These are phyloP conservation scores for Drosophila rufa DNA, from an alignment of 1,140 invertebrate species.

Conservation along the genomic window DNA sequence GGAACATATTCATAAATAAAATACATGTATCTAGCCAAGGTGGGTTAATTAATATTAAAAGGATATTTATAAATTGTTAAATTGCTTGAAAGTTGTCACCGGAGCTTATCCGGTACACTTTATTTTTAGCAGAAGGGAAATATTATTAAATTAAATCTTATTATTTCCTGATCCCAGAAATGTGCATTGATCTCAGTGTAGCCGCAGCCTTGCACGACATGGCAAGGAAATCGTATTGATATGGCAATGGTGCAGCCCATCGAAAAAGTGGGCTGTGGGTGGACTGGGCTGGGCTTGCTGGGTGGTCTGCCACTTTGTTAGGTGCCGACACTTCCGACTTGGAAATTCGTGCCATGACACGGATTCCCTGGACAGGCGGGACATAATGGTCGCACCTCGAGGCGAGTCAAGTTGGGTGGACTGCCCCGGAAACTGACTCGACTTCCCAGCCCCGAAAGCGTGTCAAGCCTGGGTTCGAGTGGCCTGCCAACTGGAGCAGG, in stretches of 20 bases:
- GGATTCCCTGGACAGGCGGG: constrained; percentile 40
- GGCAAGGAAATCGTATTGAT: constrained; percentile 57
- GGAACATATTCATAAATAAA: background rate
- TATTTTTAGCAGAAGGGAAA: no score
- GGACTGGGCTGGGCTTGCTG: background rate
- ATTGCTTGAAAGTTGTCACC: no score
- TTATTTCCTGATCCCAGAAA: background rate
- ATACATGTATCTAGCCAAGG: no score
- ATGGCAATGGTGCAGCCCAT: constrained; percentile 47
- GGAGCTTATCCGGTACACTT: no score
- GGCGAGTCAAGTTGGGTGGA: constrained; percentile 40
- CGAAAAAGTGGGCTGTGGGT: constrained; percentile 17
- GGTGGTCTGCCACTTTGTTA: constrained; percentile 46
- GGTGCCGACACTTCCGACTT: constrained; percentile 57
- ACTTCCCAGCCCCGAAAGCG: constrained; percentile 33
- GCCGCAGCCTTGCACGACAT: constrained; percentile 48
- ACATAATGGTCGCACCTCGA: constrained; percentile 61
- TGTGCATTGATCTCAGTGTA: constrained; percentile 1
- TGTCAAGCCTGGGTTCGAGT: constrained; percentile 52
- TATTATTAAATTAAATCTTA: background rate
- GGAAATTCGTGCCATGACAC: constrained; percentile 61
- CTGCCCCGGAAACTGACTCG: constrained; percentile 29
- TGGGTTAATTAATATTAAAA: background rate
- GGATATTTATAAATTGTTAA: no score
- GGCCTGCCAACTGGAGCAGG: constrained; percentile 56